Evolutionary conservation across 2,888 invertebrate species (phyloP), one percentile per base, ranked within the genome.

Genomic region (Amblyteles armatorius): DNA sequence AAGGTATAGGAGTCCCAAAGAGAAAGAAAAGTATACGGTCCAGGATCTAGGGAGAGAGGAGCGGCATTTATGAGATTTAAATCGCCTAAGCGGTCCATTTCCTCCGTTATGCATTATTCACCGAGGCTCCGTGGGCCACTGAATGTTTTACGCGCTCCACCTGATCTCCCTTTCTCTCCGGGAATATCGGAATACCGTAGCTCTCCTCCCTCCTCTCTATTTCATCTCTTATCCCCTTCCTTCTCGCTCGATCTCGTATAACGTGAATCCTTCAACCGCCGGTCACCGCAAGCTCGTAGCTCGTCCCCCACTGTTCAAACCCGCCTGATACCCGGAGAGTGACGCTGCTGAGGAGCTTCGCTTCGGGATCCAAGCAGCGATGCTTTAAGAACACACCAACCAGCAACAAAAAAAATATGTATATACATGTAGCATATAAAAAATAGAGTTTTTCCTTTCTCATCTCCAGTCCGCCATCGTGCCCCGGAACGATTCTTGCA

Each of bases 11-110:
- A 52, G 3, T 33, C 60, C 60, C 29, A 33, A 33, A 22, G n/a
- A 57, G 69, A 48, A 44, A 63, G 57, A 40, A 36, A n/a, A n/a
- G 40, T 36, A 29, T n/a, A 36, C 19, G 40, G 44, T 29, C 29
- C 11, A 9, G 7, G 52, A 33, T n/a, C 69, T 63, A 65, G 57
- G 50, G 82, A 65, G 50, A 36, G 63, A 65, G 74, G 80, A 79
- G 76, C 44, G 44, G 91, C 92, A 93, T 93, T 93, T 92, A 92
- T 92, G 93, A 92, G 92, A 93, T 93, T 93, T 93, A 93, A 93
- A 93, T 93, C 93, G 92, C 88, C 91, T 91, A 91, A 93, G 92
- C 92, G 93, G 92, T 93, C 93, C 92, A 92, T 93, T 93, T 92
- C 91, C 91, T 88, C 82, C 88, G 89, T 87, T 90, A 93, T 93